Evolutionary conservation across 2,113 vertebrate genomes (phyloP).

Genomic region (Dascyllus trimaculatus): DNA sequence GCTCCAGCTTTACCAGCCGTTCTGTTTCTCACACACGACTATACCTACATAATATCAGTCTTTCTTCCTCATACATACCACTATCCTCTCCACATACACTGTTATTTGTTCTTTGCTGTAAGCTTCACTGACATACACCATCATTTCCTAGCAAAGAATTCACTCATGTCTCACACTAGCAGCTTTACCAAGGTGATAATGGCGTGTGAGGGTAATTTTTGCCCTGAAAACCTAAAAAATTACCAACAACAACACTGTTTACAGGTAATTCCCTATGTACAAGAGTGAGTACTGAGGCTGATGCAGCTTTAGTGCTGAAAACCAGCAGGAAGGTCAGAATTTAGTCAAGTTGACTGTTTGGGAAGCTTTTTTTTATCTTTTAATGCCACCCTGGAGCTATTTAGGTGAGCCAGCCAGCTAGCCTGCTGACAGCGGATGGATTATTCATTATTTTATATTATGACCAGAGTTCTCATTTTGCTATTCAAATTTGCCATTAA

Average conservation of each 20-base stretch:
- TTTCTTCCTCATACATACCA: no score
- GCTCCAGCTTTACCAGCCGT: no score
- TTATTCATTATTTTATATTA: conserved; percentile 12
- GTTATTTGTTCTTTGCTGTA: neutral
- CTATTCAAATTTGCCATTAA: neutral
- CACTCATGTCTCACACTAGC: conserved; percentile 2
- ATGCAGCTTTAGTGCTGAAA: neutral
- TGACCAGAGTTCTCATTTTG: conserved; percentile 18
- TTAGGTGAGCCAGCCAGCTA: neutral
- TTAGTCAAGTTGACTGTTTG: neutral
- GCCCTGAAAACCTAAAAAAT: neutral
- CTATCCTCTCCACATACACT: no score
- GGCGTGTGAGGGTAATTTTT: neutral
- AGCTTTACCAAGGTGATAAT: conserved; percentile 1
- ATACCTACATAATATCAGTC: neutral
- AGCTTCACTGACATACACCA: neutral
- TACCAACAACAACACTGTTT: neutral
- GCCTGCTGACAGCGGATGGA: neutral
- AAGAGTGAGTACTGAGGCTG: neutral
- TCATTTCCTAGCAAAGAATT: neutral
- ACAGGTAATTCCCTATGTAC: neutral
- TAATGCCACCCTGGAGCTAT: neutral
- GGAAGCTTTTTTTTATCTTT: neutral
- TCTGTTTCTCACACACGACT: no score
- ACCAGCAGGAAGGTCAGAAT: conserved; percentile 10